Evolutionary conservation across 2,113 vertebrate genomes (phyloP), one percentile per base, ranked within the genome.

Genomic region (Manacus vitellinus): DNA sequence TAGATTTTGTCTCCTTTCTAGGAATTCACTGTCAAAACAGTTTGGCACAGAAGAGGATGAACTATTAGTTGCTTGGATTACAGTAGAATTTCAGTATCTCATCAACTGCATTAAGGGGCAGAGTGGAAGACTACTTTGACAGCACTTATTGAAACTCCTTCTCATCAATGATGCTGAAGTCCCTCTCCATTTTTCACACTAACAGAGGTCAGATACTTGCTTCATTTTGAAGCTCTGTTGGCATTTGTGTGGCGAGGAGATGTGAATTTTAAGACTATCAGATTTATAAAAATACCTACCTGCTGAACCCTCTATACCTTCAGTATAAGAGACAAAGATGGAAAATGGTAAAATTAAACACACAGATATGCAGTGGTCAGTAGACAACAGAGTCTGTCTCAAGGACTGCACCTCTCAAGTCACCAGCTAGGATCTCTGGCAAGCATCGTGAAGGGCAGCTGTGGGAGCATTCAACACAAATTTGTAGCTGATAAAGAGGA

Each of bases 1-100:
- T 88, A 94, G 58, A 70, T 83, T 95, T 95, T 86, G n/a, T 83
- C 33, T 30, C 54, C 54, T 91, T 83, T 79, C 67, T 76, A 56
- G 39, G 44, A 95, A 79, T 44, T 83, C 39, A 35, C 62, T 56
- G 35, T 92, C 86, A 91, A 83, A 88, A 79, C 35, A 89, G 65
- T 85, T 92, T 86, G 75, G 24, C 49, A 52, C 22, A 73, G 86
- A 80, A 91, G 18, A 72, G 30, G 49, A 79, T 80, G 71, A 96
- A 28, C 30, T 85, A 68, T 74, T 85, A 86, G 51, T 56, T 71
- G 20, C 79, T 61, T 92, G 71, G 33, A 79, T 91, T 94, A n/a
- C 49, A 91, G 62, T 46, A 83, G 86, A 90, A 70, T 76, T 88
- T 96, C 49, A 47, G 44, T 71, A 51, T 72, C 54, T 73, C 52